phyloP scores from a whole-genome alignment of 2,113 vertebrate species.

The Ovibos moschatus region DNA sequence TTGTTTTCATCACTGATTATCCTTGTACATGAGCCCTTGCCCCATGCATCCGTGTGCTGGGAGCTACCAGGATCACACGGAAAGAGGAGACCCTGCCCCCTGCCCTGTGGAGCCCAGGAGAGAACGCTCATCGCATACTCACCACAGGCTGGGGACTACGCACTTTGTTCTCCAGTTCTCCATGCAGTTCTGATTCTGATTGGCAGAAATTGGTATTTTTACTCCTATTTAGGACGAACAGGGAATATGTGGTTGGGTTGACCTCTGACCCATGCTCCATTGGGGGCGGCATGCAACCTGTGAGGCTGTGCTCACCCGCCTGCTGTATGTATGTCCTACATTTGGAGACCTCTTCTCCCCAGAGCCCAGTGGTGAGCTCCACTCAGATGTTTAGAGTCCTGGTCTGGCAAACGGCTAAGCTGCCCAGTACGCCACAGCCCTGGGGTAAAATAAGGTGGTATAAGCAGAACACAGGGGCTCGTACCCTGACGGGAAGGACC shows the following conservation, averaged over 20 bases:
- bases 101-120: neutral
- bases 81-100: rapidly evolving
- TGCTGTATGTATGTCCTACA: neutral
- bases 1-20: neutral
- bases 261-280: rapidly evolving
- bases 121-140: rapidly evolving
- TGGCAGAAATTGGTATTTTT: neutral
- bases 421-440: too few species aligned
- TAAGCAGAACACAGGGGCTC: rapidly evolving
- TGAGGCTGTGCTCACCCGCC: neutral
- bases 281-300: rapidly evolving
- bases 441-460: rapidly evolving
- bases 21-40: rapidly evolving
- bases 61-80: rapidly evolving
- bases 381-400: neutral
- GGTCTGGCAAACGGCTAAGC: neutral
- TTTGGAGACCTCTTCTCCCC: neutral
- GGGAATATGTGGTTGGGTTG: rapidly evolving
- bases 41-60: rapidly evolving
- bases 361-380: neutral
- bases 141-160: rapidly evolving
- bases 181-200: neutral
- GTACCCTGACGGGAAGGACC: rapidly evolving
- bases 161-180: rapidly evolving
- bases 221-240: rapidly evolving